These are phyloP conservation scores for Grammomys dolichurus DNA, from an alignment of 2,113 vertebrate genomes.

Conservation along the genomic window DNA sequence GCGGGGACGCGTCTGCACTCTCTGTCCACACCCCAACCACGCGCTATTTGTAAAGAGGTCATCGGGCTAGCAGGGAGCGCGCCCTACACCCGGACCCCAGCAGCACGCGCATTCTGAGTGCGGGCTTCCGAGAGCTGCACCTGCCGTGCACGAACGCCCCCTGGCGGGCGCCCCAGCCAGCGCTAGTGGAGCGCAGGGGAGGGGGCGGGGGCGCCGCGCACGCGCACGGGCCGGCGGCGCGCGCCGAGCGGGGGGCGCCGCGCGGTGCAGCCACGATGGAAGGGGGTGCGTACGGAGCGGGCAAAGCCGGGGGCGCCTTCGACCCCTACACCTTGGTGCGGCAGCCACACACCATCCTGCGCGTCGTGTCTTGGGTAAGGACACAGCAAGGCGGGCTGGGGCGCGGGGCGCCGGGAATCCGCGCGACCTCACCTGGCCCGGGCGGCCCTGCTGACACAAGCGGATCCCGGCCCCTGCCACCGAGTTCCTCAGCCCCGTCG, in stretches of 20 bases:
- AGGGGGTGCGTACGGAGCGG: slow-evolving; percentile 96
- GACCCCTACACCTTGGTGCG: slow-evolving; percentile 94
- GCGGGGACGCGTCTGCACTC: background rate
- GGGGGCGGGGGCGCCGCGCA: slow-evolving; percentile 73
- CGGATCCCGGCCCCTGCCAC: background rate
- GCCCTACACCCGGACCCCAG: background rate
- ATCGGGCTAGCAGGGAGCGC: background rate
- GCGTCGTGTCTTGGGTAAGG: slow-evolving; percentile 96
- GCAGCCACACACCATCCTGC: slow-evolving; percentile 95
- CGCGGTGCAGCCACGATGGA: slow-evolving; percentile 86
- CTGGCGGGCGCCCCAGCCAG: slow-evolving; percentile 43
- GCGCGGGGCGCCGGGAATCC: background rate
- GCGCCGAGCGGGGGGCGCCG: slow-evolving; percentile 79
- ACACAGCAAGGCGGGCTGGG: background rate
- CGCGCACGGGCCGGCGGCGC: slow-evolving; percentile 72
- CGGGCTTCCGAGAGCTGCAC: background rate
- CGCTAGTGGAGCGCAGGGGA: background rate
- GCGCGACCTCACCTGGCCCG: background rate
- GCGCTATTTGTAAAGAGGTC: background rate
- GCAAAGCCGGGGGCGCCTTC: slow-evolving; percentile 96
- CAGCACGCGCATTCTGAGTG: background rate
- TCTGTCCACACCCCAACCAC: background rate
- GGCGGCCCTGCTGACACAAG: background rate
- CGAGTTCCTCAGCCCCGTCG: background rate
- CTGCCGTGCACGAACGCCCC: slow-evolving; percentile 18